Evolutionary conservation across 2,797 vertebrate species (phyloP).

Genomic region (Choloepus didactylus): DNA sequence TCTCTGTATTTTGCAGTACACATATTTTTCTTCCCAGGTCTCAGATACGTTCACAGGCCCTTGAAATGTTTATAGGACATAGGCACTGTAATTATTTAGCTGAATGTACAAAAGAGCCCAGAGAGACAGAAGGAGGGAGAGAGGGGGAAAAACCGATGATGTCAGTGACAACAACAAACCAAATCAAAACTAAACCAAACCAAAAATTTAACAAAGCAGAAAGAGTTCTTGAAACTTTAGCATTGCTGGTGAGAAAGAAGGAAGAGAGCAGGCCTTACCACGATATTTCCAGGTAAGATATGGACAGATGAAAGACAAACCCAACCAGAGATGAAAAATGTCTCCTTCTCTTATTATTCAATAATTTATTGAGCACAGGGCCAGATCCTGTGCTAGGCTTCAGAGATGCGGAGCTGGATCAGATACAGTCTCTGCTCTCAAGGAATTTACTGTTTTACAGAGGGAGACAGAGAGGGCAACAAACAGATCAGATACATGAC

Average conservation of each 20-base stretch:
- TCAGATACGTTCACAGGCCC: neutral
- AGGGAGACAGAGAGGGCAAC: conserved; percentile 50
- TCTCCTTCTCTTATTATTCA: neutral
- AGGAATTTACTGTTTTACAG: conserved; percentile 8
- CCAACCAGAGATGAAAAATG: neutral
- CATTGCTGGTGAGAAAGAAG: neutral
- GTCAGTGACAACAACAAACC: neutral
- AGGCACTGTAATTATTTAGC: neutral
- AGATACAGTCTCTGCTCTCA: conserved; percentile 2
- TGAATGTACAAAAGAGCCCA: neutral
- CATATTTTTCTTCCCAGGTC: neutral
- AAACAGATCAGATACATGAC: neutral
- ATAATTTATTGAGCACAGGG: conserved; percentile 43
- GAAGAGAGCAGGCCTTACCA: neutral
- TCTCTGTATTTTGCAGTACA: neutral
- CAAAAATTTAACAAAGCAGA: neutral
- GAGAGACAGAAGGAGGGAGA: neutral
- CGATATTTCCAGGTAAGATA: conserved; percentile 39
- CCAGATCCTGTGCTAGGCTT: neutral
- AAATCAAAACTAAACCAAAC: neutral
- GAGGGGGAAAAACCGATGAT: neutral
- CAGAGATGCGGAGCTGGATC: neutral
- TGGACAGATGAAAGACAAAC: neutral
- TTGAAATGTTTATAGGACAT: neutral
- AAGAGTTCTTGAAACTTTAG: neutral